Base-by-base conservation (phyloP, 1,140 invertebrate species). In the Neodiprion lecontei region DNA sequence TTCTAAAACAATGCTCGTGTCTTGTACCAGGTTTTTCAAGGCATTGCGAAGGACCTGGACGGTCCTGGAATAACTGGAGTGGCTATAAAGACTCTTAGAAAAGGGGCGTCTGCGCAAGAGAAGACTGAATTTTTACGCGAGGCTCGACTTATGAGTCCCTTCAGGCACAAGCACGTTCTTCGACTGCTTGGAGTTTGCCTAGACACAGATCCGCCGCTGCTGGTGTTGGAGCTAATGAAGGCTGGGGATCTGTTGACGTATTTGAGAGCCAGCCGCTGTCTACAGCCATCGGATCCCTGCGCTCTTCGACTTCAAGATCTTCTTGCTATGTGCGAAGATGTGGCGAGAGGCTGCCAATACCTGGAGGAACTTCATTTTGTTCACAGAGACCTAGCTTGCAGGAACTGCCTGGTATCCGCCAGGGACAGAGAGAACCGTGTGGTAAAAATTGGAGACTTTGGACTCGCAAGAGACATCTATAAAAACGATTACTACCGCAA, bases 391-490 rank as follows among this genome's bases (percentile, higher is more conserved):
- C 89, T 99, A 23, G 98, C 98, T 0, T 97, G 96, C 74, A 89
- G 97, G 23, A 99, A 99, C 87, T 99, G 97, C 83, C 87, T 99
- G 12, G 96, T 99, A 1, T 95, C 94, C 0, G 93, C 92, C 1
- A 89, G 90, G 28, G 91, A 94, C 78, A 91, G 91, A 0, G 87
- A 89, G 66, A 89, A 91, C 9, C 87, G 94, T n/a, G 92, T 97
- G 5, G 97, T 99, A 1, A 99, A 99, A 89, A 98, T 99, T 73
- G 96, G 96, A 0, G 97, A 99, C 83, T 99, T 99, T 88, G 98
- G 98, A 0, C 88, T 99, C 1, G 96, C 97, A 0, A 89, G 97
- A 79, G 97, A 98, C 86, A 96, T 99, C 78, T 98, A 99, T 85
- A 96, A 96, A 84, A 98, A 97, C 85, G 97, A 99, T 86, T 99